These are phyloP conservation scores for Venustaconcha ellipsiformis DNA, from an alignment of 1,140 invertebrate species.

Conservation along the genomic window DNA sequence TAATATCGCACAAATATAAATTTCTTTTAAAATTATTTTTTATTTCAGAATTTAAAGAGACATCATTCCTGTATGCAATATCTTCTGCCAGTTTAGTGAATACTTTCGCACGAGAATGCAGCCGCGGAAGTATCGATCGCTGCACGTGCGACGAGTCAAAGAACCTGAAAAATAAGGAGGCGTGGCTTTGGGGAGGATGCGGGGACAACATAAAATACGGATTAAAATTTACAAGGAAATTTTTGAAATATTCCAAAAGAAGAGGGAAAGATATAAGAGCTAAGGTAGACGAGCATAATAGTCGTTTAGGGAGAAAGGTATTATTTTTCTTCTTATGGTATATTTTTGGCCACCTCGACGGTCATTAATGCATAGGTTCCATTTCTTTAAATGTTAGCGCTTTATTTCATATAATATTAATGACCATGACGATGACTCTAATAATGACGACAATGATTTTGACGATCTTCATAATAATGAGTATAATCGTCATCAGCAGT, in stretches of 20 bases:
- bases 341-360: too few species aligned
- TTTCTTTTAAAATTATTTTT: too few species aligned
- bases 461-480: too few species aligned
- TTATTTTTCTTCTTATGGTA: neutral
- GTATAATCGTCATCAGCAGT: too few species aligned
- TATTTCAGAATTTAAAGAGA: constrained; percentile 76
- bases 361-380: too few species aligned
- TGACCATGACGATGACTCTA: too few species aligned
- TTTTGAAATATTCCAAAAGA: constrained; percentile 71
- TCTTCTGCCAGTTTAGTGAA: constrained; percentile 78
- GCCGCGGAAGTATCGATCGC: constrained; percentile 75
- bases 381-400: too few species aligned
- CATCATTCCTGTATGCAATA: constrained; percentile 78
- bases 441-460: too few species aligned
- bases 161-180: constrained; percentile 57
- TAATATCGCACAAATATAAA: too few species aligned
- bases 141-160: constrained; percentile 75
- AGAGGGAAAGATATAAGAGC: constrained; percentile 62
- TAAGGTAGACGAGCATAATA: constrained; percentile 78
- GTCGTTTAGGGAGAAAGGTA: constrained; percentile 76
- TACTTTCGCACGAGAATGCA: constrained; percentile 77
- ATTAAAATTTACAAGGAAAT: constrained; percentile 74
- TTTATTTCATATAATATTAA: too few species aligned
- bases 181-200: constrained; percentile 79
- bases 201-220: constrained; percentile 77